Conservation (phyloP, 1,140 invertebrate genomes). For the Coptotermes formosanus region DNA sequence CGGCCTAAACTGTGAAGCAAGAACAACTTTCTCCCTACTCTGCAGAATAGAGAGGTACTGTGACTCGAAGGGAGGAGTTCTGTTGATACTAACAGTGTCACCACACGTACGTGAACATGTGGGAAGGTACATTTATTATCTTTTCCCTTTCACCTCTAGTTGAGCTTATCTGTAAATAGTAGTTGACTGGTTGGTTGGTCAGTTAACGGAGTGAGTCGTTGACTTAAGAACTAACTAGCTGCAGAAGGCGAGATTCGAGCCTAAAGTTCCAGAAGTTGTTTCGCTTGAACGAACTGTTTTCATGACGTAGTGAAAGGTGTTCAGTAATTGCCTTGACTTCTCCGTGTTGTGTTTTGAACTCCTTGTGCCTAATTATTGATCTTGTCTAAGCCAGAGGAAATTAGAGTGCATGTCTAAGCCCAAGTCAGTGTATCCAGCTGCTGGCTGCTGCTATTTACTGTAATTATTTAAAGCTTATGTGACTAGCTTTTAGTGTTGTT, state of each 20-base stretch:
- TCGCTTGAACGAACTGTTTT: background rate
- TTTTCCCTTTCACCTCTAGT: too few species aligned
- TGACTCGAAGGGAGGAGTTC: too few species aligned
- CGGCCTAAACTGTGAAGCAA: too few species aligned
- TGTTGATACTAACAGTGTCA: too few species aligned
- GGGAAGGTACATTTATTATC: too few species aligned
- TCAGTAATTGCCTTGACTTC: conserved; percentile 1
- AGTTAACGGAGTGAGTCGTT: too few species aligned
- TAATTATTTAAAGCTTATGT: conserved; percentile 20
- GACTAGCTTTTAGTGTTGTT: conserved; percentile 13
- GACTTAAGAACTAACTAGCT: too few species aligned
- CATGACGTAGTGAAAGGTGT: background rate
- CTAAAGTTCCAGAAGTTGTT: background rate
- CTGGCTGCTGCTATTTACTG: background rate
- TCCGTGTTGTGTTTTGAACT: background rate
- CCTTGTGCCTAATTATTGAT: background rate
- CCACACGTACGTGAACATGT: too few species aligned
- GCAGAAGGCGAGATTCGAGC: background rate
- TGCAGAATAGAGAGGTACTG: too few species aligned
- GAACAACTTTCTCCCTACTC: too few species aligned
- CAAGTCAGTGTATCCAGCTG: background rate
- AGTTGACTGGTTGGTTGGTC: too few species aligned
- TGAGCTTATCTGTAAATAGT: too few species aligned
- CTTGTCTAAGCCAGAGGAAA: conserved; percentile 4
- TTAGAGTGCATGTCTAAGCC: background rate